phyloP scores from a whole-genome alignment of 2,113 vertebrate genomes.

The Cryptoleucopteryx plumbea region DNA sequence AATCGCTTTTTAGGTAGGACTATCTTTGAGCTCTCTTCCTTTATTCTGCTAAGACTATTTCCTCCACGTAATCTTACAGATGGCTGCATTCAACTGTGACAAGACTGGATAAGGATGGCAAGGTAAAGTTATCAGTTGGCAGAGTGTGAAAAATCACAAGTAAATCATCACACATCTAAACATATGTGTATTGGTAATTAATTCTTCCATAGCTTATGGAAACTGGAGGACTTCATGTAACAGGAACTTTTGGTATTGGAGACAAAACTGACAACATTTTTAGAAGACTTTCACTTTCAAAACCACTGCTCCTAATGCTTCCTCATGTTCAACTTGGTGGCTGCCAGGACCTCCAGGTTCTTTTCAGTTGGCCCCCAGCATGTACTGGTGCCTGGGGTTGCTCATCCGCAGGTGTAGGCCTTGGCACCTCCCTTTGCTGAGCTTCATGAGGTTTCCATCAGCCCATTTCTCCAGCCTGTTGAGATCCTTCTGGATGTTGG shows the following conservation, averaged over 20 bases:
- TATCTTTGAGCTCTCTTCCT: constrained; percentile 17
- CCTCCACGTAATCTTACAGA: constrained; percentile 55
- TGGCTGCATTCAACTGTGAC: constrained; percentile 66
- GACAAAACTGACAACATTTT: neutral
- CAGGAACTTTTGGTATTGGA: neutral
- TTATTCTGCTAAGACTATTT: constrained; percentile 60
- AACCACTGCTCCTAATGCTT: neutral
- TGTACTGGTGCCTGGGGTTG: neutral
- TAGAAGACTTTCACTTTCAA: neutral
- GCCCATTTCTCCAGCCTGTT: neutral
- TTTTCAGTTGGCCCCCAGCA: neutral
- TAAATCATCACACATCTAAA: constrained; percentile 12
- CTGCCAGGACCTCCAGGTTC: neutral
- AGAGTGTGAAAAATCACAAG: constrained; percentile 38
- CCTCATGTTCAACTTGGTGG: neutral
- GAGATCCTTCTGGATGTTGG: neutral
- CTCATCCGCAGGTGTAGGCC: neutral
- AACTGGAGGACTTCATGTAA: neutral
- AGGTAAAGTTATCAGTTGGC: constrained; percentile 42
- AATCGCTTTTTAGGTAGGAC: neutral
- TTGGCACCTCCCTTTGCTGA: neutral
- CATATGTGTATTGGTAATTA: neutral
- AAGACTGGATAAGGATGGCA: constrained; percentile 14
- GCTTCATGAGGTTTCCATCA: neutral
- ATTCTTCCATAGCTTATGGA: neutral